These are phyloP conservation scores for Lepidurus packardi DNA, from an alignment of 1,140 invertebrate genomes.

Conservation along the genomic window DNA sequence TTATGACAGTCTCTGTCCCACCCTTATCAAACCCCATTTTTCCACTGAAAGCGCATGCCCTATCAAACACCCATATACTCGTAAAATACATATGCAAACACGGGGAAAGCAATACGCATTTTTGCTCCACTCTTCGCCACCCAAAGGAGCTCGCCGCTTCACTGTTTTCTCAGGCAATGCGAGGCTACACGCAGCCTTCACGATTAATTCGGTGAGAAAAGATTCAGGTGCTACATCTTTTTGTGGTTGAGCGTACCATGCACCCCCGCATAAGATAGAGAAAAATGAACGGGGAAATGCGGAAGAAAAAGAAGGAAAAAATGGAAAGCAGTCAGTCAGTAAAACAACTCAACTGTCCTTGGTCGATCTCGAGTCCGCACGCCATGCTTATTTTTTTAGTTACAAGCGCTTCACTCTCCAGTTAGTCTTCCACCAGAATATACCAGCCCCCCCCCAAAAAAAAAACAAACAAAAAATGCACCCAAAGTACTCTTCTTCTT, in stretches of 20 bases:
- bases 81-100: neutral
- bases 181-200: neutral
- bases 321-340: neutral
- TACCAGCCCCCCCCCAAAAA: neutral
- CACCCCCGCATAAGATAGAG: neutral
- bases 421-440: neutral
- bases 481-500: neutral
- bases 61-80: too few relatives aligned
- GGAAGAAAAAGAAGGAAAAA: neutral
- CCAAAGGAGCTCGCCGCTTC: neutral
- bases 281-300: neutral
- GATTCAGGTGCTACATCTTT: constrained; percentile 21
- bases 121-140: neutral
- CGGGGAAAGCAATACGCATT: neutral
- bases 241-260: neutral
- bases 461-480: too few relatives aligned
- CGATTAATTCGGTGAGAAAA: constrained; percentile 8
- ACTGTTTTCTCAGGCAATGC: neutral
- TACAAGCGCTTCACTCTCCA: neutral
- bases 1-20: neutral
- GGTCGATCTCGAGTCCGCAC: constrained; percentile 5
- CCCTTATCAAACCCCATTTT: neutral
- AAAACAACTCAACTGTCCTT: constrained; percentile 12
- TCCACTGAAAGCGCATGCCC: neutral
- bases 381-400: constrained; percentile 3